Conservation (phyloP, 2,888 invertebrate species). For the Incurvaria masculella region DNA sequence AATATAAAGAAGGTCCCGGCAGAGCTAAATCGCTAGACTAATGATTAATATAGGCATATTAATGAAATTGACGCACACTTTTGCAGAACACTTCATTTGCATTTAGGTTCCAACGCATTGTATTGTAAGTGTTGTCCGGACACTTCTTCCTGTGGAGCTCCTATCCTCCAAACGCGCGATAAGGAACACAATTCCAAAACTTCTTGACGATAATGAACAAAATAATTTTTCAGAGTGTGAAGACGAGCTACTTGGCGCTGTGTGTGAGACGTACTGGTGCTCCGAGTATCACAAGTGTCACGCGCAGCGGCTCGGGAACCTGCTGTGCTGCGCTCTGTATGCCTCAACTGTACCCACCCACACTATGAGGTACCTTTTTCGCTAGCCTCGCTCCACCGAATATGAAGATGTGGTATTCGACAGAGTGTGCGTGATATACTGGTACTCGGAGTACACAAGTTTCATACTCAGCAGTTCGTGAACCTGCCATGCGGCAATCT, state of each 20-base stretch:
- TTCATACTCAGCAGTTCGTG: conserved; percentile 67
- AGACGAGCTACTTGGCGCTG: conserved; percentile 26
- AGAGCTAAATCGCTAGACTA: neutral
- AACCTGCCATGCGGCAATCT: conserved; percentile 70
- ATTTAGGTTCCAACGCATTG: too few relatives aligned
- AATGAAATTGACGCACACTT: too few relatives aligned
- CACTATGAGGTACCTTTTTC: conserved; percentile 63
- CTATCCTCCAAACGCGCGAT: too few relatives aligned
- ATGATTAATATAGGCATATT: neutral
- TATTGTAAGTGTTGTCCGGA: neutral
- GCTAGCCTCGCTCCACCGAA: too few relatives aligned
- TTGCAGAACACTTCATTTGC: too few relatives aligned
- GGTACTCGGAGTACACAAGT: conserved; percentile 85
- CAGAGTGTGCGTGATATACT: conserved; percentile 65
- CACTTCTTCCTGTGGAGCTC: too few relatives aligned
- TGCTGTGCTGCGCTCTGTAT: conserved; percentile 72
- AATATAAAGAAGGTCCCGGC: too few relatives aligned
- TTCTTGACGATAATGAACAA: neutral
- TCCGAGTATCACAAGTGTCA: conserved; percentile 87
- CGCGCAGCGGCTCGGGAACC: conserved; percentile 61
- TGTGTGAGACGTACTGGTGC: conserved; percentile 74
- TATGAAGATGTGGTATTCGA: conserved; percentile 25
- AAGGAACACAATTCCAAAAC: too few relatives aligned
- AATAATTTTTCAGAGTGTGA: conserved; percentile 8
- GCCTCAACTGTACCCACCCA: conserved; percentile 70